These are phyloP conservation scores for Carabus problematicus DNA, from an alignment of 2,888 invertebrate genomes.

Conservation along the genomic window DNA sequence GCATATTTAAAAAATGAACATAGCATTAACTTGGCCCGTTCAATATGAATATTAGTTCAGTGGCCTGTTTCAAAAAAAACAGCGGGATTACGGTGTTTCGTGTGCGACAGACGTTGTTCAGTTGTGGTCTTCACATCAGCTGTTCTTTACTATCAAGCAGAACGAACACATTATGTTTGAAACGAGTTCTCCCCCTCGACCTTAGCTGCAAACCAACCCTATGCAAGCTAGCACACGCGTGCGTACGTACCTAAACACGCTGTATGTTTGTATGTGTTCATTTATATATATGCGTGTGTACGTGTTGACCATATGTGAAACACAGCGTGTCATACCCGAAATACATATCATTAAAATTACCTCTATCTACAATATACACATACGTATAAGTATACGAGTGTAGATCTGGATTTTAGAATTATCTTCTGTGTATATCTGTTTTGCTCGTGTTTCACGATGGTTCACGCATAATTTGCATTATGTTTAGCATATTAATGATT, in stretches of 20 bases:
- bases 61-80: slow-evolving; percentile 38
- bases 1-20: not conserved
- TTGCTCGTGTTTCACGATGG: slow-evolving; percentile 3
- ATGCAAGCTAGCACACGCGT: slow-evolving; percentile 7
- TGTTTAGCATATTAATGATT: slow-evolving; percentile 36
- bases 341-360: slow-evolving; percentile 33
- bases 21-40: slow-evolving; percentile 27
- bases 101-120: slow-evolving; percentile 30
- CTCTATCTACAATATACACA: slow-evolving; percentile 9
- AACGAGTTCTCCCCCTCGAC: slow-evolving; percentile 16
- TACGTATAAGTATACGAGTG: not conserved
- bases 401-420: slow-evolving; percentile 35
- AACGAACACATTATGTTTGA: slow-evolving; percentile 22
- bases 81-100: slow-evolving; percentile 29
- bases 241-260: not conserved
- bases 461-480: slow-evolving; percentile 26
- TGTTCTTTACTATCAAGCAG: slow-evolving; percentile 35
- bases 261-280: too few species aligned
- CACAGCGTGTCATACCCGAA: slow-evolving; percentile 29
- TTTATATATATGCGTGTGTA: not conserved
- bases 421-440: slow-evolving; percentile 36
- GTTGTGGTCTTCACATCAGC: slow-evolving; percentile 29
- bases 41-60: slow-evolving; percentile 36
- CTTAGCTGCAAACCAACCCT: slow-evolving; percentile 11
- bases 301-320: slow-evolving; percentile 34